A percentile compares a stretch with the other conserved stretches of the same genome.
Conservation (phyloP, 37 sponge, comb jelly and placozoan species). For the Aphrocallistes beatrix region DNA sequence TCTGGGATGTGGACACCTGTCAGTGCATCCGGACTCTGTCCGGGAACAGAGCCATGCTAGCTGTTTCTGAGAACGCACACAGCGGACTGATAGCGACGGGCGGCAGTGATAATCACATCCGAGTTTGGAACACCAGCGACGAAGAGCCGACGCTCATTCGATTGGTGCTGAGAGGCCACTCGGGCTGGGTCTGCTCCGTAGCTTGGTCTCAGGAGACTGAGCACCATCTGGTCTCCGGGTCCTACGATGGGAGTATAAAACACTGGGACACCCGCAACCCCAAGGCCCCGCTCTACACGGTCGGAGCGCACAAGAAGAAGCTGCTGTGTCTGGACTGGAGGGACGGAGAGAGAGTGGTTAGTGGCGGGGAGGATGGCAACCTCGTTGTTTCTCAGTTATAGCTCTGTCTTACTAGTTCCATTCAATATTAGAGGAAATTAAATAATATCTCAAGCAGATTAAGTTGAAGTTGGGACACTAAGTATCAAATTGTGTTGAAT, state of each 20-base stretch:
- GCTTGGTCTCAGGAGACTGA: conserved; percentile 47
- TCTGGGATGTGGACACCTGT: background rate
- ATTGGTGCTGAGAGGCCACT: conserved; percentile 48
- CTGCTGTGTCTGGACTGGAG: conserved; percentile 69
- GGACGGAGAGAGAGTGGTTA: background rate
- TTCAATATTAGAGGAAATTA: no score
- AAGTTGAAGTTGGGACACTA: no score
- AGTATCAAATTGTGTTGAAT: no score
- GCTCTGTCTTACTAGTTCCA: background rate
- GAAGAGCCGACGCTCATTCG: conserved; percentile 27
- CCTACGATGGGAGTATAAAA: conserved; percentile 63
- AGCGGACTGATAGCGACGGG: background rate
- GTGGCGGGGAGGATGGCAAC: background rate
- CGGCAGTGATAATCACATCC: background rate
- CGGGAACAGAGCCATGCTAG: background rate
- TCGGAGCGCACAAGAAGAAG: conserved; percentile 66
- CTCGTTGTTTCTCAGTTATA: background rate
- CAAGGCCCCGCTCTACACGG: conserved; percentile 53
- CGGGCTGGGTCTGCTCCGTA: conserved; percentile 64
- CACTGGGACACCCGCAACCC: conserved; percentile 76
- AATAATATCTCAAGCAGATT: no score
- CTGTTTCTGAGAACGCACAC: background rate
- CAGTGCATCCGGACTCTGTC: background rate
- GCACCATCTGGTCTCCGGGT: conserved; percentile 71
- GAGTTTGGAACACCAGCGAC: background rate